These are phyloP conservation scores for Tokudaia muenninki DNA, from an alignment of 2,797 vertebrate genomes.

Conservation along the genomic window DNA sequence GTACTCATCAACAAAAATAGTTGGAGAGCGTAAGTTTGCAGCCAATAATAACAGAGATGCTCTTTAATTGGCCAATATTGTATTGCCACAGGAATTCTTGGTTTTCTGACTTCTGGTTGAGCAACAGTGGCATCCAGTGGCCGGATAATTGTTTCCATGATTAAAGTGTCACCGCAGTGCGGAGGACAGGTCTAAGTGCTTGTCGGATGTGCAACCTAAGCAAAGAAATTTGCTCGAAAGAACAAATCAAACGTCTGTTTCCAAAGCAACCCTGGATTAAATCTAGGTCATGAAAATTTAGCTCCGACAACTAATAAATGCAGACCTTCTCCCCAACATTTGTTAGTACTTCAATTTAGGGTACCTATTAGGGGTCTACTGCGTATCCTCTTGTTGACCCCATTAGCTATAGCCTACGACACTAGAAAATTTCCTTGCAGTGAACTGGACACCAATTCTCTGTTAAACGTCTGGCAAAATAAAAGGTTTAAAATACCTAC, in stretches of 20 bases:
- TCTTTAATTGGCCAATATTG: conserved; percentile 77
- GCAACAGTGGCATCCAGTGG: conserved; percentile 90
- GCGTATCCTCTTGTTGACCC: background rate
- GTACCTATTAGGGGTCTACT: background rate
- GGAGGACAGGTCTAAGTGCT: background rate
- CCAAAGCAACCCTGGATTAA: conserved; percentile 66
- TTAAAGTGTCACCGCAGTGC: conserved; percentile 24
- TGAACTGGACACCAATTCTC: background rate
- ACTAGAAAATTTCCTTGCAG: background rate
- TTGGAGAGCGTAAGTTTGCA: background rate
- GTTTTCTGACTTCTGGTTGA: conserved; percentile 79
- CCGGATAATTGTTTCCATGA: conserved; percentile 73
- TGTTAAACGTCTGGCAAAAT: conserved; percentile 21
- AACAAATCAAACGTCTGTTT: conserved; percentile 60
- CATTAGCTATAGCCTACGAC: conserved; percentile 31
- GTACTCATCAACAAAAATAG: background rate
- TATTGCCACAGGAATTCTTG: conserved; percentile 81
- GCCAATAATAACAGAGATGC: background rate
- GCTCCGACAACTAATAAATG: conserved; percentile 18
- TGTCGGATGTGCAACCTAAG: conserved; percentile 2
- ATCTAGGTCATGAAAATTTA: conserved; percentile 56
- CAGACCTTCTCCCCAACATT: conserved; percentile 7
- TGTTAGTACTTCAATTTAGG: conserved; percentile 42
- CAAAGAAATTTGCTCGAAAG: conserved; percentile 55
- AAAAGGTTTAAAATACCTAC: conserved; percentile 12